phyloP scores from a whole-genome alignment of 1,140 invertebrate genomes.

The Lucilia cuprina region DNA sequence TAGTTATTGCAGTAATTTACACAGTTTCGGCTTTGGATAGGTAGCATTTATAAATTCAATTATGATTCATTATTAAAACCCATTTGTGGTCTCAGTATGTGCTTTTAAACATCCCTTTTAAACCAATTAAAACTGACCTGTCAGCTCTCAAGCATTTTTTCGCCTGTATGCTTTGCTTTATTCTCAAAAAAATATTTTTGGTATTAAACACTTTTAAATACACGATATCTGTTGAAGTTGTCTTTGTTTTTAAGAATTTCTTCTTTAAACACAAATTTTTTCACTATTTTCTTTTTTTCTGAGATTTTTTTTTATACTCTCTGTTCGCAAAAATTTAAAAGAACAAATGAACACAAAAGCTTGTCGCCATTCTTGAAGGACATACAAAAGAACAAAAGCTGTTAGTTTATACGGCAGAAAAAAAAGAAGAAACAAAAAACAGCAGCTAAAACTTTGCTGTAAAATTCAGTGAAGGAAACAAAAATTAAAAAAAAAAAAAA shows the following conservation, averaged over 20 bases:
- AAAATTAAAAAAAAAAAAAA: neutral
- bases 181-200: neutral
- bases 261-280: neutral
- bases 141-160: too few species aligned
- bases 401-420: neutral
- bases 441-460: neutral
- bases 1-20: too few species aligned
- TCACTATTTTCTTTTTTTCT: neutral
- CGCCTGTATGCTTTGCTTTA: too few species aligned
- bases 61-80: too few species aligned
- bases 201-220: neutral
- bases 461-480: neutral
- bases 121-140: too few species aligned
- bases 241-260: neutral
- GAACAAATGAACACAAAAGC: neutral
- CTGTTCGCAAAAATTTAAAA: neutral
- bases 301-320: too few species aligned
- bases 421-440: too few species aligned
- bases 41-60: too few species aligned
- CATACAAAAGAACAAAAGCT: constrained; percentile 9
- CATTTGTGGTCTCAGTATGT: too few species aligned
- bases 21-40: too few species aligned
- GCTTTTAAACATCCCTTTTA: too few species aligned
- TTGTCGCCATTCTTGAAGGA: constrained; percentile 28
- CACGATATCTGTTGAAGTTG: neutral